Evolutionary conservation across 2,888 invertebrate genomes (phyloP), one percentile per base, ranked within the genome.

Genomic region (Heliconius charithonia): DNA sequence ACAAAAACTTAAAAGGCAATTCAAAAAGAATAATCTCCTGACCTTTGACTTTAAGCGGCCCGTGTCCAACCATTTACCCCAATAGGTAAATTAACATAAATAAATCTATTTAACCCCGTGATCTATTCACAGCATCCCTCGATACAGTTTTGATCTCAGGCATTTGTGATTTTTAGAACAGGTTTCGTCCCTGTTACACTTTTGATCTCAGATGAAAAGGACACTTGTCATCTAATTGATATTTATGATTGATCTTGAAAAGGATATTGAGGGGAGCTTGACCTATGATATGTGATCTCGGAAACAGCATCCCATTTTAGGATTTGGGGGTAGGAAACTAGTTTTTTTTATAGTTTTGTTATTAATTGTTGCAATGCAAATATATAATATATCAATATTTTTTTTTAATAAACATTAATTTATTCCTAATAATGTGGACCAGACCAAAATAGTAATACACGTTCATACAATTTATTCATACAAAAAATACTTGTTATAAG

Each of bases 91-190:
- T 65, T 75, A 37, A 67, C 73, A 84, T 85, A 86, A 87, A 86
- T 85, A 88, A 87, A 89, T 85, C 74, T 79, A 80, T 81, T 83
- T 87, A 83, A 85, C 83, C 85, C 83, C 72, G 45, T 86, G 81
- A 86, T 84, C 85, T 82, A 51, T 82, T 83, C 81, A 81, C 90
- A 91, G 90, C 90, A 89, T 91, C 91, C 89, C 89, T 83, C 84
- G 88, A 78, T 90, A 87, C 88, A 87, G 81, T 86, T 89, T 86
- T 82, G 83, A 87, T 88, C 89, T 89, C 87, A 82, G 82, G 73
- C 63, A 59, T 75, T 59, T n/a, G 76, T 79, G 22, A 29, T 82
- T 82, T 82, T 66, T 51, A 1, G 56, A 80, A 82, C 82, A 66
- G 80, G 80, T 83, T 80, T 85, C 84, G 83, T 88, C 87, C 86